Evolutionary conservation across 2,113 vertebrate genomes (phyloP).

Genomic region (Psittacara wagleri): DNA sequence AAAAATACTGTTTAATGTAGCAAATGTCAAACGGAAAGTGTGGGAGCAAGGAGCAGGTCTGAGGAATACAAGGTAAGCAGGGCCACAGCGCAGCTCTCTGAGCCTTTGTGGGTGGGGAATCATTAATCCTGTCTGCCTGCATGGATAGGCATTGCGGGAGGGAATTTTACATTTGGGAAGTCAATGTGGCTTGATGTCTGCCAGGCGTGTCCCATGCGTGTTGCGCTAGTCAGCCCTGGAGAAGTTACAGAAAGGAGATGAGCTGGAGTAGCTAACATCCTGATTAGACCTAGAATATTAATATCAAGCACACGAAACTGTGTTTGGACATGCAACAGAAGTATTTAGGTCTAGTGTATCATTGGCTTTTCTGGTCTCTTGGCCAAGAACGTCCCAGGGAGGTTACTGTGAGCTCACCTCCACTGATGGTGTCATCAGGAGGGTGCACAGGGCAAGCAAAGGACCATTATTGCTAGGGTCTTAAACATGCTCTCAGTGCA

Average conservation of each 20-base stretch:
- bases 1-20: not conserved
- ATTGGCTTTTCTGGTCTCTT: not conserved
- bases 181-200: not conserved
- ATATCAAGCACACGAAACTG: not conserved
- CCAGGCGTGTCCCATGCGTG: not conserved
- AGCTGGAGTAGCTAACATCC: not conserved
- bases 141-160: not conserved
- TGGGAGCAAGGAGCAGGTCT: not conserved
- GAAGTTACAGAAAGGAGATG: not conserved
- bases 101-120: not conserved
- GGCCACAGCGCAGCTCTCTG: not conserved
- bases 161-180: not conserved
- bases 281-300: not conserved
- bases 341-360: not conserved
- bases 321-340: not conserved
- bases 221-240: not conserved
- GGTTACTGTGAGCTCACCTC: not conserved
- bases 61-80: not conserved
- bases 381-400: not conserved
- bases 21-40: not conserved
- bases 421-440: not conserved
- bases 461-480: not conserved
- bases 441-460: not conserved
- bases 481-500: not conserved
- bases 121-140: not conserved